phyloP scores from a whole-genome alignment of 53 echinoderm and acorn worm species.

The Echinarachnius parma region DNA sequence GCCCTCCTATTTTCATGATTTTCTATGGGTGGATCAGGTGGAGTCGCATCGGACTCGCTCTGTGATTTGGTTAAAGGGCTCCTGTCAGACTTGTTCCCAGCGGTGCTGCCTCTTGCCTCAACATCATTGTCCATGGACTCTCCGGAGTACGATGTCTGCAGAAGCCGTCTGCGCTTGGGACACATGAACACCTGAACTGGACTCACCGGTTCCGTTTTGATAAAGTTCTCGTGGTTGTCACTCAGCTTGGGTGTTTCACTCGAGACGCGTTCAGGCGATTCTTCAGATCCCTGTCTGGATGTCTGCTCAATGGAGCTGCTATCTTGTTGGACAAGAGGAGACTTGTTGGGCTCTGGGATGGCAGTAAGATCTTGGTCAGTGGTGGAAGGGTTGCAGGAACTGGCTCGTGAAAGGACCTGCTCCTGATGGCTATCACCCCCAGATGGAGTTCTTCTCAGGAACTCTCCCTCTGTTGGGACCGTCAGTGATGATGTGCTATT shows the following conservation, averaged over 20 bases:
- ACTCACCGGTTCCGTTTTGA: slow-evolving; percentile 93
- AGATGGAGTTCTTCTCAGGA: slow-evolving; percentile 41
- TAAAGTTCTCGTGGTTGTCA: slow-evolving; percentile 32
- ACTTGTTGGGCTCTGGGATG: slow-evolving; percentile 42
- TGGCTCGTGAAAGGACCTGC: slow-evolving; percentile 65
- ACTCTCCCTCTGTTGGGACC: slow-evolving; percentile 55
- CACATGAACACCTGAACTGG: slow-evolving; percentile 64
- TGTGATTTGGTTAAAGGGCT: neutral
- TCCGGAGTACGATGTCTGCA: slow-evolving; percentile 43
- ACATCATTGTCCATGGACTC: slow-evolving; percentile 33
- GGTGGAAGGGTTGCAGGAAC: slow-evolving; percentile 89
- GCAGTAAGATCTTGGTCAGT: slow-evolving; percentile 54
- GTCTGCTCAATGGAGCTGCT: slow-evolving; percentile 19
- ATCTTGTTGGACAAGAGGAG: slow-evolving; percentile 31
- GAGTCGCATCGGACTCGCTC: neutral
- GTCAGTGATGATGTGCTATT: slow-evolving; percentile 36
- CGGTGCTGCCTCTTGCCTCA: neutral
- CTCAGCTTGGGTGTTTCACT: slow-evolving; percentile 24
- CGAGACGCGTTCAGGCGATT: slow-evolving; percentile 15
- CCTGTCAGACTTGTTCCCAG: slow-evolving; percentile 1
- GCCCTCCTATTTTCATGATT: neutral
- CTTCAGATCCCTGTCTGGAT: slow-evolving; percentile 34
- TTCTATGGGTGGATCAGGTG: neutral
- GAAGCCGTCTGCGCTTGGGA: slow-evolving; percentile 30
- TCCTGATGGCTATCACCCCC: slow-evolving; percentile 53